A percentile compares a stretch with the other conserved stretches of the same genome.
Conservation (phyloP, 2,113 vertebrate species). For the Pseudopipra pipra region DNA sequence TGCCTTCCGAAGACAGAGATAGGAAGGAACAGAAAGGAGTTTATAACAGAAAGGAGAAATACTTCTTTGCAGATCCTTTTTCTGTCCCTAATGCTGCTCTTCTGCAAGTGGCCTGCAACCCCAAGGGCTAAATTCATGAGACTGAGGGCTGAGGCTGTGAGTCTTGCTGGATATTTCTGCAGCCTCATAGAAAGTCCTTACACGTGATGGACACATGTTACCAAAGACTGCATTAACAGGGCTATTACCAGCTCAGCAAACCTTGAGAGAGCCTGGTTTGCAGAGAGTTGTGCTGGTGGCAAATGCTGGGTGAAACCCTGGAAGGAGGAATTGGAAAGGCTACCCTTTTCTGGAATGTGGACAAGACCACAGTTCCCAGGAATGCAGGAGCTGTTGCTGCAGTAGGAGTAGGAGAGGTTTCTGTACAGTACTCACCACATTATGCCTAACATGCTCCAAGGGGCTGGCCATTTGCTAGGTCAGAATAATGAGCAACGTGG, state of each 20-base stretch:
- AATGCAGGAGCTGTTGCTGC: background rate
- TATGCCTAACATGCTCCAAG: background rate
- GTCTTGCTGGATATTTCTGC: background rate
- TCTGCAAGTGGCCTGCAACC: background rate
- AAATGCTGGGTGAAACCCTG: background rate
- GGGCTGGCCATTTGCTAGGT: background rate
- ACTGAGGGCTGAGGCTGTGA: background rate
- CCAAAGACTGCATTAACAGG: background rate
- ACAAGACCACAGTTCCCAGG: background rate
- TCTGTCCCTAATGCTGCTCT: background rate
- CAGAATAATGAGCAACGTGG: fast-evolving
- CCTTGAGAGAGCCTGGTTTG: background rate
- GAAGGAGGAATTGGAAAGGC: background rate
- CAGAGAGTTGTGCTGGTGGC: background rate
- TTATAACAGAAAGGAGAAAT: background rate
- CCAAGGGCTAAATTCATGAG: background rate
- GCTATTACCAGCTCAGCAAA: background rate
- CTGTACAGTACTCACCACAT: fast-evolving
- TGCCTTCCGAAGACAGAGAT: background rate
- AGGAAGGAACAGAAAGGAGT: background rate
- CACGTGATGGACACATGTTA: background rate
- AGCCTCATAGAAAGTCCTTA: background rate
- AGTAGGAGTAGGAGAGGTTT: background rate
- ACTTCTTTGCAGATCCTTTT: background rate
- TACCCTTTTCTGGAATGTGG: background rate